These are phyloP conservation scores for Stratiomys singularior DNA, from an alignment of 2,888 invertebrate species.

Conservation along the genomic window DNA sequence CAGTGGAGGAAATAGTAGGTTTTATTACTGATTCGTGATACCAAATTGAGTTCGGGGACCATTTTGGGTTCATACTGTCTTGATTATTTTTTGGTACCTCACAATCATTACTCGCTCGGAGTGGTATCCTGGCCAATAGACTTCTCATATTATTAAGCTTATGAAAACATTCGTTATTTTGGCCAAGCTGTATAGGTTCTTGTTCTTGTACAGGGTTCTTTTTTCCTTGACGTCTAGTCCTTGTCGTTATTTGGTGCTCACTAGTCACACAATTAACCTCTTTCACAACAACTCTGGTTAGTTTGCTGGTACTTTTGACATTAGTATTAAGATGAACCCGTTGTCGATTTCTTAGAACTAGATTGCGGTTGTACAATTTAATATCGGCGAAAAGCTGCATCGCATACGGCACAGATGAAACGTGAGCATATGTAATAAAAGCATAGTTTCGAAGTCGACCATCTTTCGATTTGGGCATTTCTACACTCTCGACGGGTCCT, in stretches of 20 bases:
- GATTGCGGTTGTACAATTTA: constrained; percentile 72
- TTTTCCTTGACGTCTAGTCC: neutral
- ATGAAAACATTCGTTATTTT: neutral
- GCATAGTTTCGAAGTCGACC: constrained; percentile 77
- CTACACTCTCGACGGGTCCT: constrained; percentile 81
- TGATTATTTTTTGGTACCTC: neutral
- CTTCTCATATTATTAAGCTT: neutral
- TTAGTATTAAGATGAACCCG: constrained; percentile 57
- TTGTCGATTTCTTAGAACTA: constrained; percentile 65
- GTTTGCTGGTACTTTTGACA: constrained; percentile 55
- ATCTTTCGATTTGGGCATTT: constrained; percentile 79
- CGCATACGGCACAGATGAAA: constrained; percentile 80
- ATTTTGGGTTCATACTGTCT: neutral
- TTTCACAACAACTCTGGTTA: neutral
- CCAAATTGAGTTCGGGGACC: neutral
- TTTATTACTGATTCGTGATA: neutral
- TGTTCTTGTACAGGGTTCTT: neutral
- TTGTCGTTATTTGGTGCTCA: neutral
- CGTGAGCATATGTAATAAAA: constrained; percentile 82
- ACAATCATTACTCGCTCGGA: constrained; percentile 24
- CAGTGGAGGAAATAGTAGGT: neutral
- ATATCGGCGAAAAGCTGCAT: constrained; percentile 78
- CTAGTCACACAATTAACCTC: neutral
- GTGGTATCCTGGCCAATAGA: neutral
- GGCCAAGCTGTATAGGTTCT: neutral